Evolutionary conservation across 35 echinoderm and acorn worm genomes (phyloP).

Genomic region (Apostichopus parvimensis): DNA sequence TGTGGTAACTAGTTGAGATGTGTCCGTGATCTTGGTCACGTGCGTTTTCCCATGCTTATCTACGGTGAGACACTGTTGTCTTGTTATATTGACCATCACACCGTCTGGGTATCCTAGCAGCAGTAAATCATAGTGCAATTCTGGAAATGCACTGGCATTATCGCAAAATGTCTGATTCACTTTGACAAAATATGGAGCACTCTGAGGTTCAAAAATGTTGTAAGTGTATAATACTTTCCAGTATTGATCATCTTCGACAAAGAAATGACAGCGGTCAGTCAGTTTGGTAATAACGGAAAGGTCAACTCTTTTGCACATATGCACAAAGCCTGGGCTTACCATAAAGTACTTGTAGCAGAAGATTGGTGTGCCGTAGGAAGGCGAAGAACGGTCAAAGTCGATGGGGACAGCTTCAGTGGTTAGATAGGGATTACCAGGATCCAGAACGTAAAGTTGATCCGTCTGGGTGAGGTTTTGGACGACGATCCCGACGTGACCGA

Average conservation of each 20-base stretch:
- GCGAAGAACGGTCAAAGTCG: neutral
- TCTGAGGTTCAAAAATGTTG: neutral
- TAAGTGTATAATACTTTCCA: constrained; percentile 28
- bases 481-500: neutral
- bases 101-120: constrained; percentile 20
- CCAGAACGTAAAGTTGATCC: neutral
- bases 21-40: neutral
- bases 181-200: neutral
- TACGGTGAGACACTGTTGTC: neutral
- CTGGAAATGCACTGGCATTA: too few relatives aligned
- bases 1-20: neutral
- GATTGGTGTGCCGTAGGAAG: neutral
- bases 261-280: neutral
- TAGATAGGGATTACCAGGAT: neutral
- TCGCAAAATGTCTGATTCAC: neutral
- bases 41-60: neutral
- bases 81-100: neutral
- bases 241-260: neutral
- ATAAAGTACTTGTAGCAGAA: neutral
- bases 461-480: neutral
- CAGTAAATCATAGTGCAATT: neutral
- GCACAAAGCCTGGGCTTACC: constrained; percentile 1
- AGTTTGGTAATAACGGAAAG: neutral
- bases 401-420: neutral
- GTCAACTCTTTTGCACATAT: constrained; percentile 3